Conservation (phyloP, 2,113 vertebrate species). For the Bettongia penicillata region DNA sequence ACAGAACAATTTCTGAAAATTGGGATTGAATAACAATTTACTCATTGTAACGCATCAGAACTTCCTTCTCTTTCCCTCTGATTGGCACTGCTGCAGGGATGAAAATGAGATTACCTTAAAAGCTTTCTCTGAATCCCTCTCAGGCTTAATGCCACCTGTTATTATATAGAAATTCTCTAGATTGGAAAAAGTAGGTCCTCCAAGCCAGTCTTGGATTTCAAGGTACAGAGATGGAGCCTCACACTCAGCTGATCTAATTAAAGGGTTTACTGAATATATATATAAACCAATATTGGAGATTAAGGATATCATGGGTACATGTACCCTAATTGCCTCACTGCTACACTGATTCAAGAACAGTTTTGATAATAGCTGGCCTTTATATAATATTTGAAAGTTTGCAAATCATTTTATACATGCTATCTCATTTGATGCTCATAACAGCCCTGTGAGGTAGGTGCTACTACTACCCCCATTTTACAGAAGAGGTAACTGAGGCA, state of each 20-base stretch:
- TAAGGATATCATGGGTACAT: neutral
- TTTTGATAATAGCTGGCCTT: neutral
- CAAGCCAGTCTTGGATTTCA: neutral
- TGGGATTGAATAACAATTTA: constrained; percentile 71
- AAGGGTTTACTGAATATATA: neutral
- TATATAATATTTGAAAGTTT: neutral
- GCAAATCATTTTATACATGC: neutral
- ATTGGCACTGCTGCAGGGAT: constrained; percentile 54
- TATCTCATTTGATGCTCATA: neutral
- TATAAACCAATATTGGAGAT: neutral
- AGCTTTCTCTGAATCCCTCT: constrained; percentile 40
- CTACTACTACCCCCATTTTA: neutral
- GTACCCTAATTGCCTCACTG: neutral
- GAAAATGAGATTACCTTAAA: constrained; percentile 53
- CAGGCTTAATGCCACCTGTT: constrained; percentile 14
- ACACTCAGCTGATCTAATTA: neutral
- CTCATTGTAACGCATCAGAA: constrained; percentile 60
- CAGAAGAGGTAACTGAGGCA: neutral
- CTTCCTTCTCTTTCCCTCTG: constrained; percentile 59
- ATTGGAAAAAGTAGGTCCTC: neutral
- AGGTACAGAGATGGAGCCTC: neutral
- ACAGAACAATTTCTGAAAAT: constrained; percentile 69
- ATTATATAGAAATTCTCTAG: constrained; percentile 5
- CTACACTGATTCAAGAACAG: neutral
- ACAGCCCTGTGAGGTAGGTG: neutral